phyloP scores from a whole-genome alignment of 2,888 invertebrate species.

The Lochmaea crataegi region DNA sequence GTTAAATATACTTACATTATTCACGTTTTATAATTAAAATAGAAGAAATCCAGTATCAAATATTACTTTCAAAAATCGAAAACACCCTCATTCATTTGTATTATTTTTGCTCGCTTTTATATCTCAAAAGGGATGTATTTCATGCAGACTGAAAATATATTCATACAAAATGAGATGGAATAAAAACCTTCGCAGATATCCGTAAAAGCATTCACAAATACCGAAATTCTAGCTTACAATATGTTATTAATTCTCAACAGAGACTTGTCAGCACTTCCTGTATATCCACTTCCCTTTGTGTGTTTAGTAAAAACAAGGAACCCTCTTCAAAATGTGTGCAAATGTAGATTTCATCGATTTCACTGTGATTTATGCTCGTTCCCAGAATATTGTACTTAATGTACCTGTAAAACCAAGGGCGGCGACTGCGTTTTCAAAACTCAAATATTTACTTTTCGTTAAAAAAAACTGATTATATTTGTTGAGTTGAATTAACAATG shows the following conservation, averaged over 20 bases:
- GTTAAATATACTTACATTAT: no score
- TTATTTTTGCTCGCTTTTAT: background rate
- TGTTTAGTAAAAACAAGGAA: slow-evolving; percentile 10
- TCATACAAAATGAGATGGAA: no score
- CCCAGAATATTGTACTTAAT: background rate
- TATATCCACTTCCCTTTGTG: slow-evolving; percentile 18
- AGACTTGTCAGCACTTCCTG: slow-evolving; percentile 22
- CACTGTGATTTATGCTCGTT: slow-evolving; percentile 5
- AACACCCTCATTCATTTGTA: background rate
- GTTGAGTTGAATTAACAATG: background rate
- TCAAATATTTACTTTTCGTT: slow-evolving; percentile 3
- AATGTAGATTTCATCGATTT: slow-evolving; percentile 17
- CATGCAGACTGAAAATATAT: background rate
- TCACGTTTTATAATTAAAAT: no score
- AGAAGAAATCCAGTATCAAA: no score
- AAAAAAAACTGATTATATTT: background rate
- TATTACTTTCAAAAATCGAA: no score
- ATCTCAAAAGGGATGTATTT: background rate
- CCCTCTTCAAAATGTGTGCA: slow-evolving; percentile 20
- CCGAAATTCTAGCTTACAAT: background rate
- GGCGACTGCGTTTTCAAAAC: background rate
- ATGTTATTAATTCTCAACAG: slow-evolving; percentile 14
- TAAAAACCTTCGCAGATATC: no score
- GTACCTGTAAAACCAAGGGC: slow-evolving; percentile 7
- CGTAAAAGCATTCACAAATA: background rate